These are phyloP conservation scores for Acrossocheilus wenchowensis DNA, from an alignment of 2,797 vertebrate species.

Conservation along the genomic window DNA sequence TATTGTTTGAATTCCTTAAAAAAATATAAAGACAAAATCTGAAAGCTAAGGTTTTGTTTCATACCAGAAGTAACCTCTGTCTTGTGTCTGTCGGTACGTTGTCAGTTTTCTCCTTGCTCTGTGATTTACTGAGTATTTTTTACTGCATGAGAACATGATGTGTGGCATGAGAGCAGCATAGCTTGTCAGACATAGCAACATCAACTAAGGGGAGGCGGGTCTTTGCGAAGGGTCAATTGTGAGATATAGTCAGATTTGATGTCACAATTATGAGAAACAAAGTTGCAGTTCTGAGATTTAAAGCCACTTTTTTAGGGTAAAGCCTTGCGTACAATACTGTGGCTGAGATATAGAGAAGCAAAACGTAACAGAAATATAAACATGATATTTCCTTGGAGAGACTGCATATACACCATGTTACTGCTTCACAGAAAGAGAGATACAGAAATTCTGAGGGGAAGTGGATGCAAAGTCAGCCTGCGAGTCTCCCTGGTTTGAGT, in stretches of 20 bases:
- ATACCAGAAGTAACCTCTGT: no score
- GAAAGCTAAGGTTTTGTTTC: no score
- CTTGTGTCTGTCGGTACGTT: no score
- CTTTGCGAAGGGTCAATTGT: background rate
- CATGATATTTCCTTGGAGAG: background rate
- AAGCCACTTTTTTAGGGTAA: no score
- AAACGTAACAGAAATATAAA: conserved; percentile 6
- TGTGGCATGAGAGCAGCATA: no score
- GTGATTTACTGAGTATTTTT: no score
- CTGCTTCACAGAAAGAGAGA: background rate
- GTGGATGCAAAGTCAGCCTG: background rate
- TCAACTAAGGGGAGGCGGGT: no score
- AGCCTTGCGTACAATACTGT: background rate
- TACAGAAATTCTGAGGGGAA: background rate
- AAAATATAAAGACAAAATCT: no score
- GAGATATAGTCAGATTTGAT: background rate
- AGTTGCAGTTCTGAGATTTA: background rate
- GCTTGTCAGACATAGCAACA: no score
- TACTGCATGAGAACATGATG: no score
- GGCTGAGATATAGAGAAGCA: background rate
- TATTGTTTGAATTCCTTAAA: no score
- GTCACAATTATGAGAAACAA: background rate
- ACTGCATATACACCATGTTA: background rate
- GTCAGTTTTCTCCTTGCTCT: no score
- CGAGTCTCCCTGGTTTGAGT: background rate